These are phyloP conservation scores for Argya squamiceps DNA, from an alignment of 2,797 vertebrate genomes.

Conservation along the genomic window DNA sequence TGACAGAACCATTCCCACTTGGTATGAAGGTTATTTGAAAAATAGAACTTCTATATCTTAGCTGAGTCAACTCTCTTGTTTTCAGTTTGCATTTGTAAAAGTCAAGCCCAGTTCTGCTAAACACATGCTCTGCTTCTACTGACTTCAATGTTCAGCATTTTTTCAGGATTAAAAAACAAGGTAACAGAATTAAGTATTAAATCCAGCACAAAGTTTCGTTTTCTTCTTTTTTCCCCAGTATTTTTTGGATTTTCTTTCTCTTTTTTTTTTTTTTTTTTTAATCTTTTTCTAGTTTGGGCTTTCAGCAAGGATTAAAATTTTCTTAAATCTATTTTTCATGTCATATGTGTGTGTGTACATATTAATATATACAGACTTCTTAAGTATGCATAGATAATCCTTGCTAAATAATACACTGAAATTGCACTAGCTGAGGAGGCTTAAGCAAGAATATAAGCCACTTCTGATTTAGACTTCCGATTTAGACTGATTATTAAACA, in stretches of 20 bases:
- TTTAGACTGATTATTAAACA: too few species aligned
- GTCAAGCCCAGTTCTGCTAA: neutral
- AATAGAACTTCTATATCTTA: neutral
- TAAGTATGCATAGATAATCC: neutral
- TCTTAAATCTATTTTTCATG: neutral
- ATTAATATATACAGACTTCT: neutral
- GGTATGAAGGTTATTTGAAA: constrained; percentile 29
- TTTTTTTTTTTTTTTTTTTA: neutral
- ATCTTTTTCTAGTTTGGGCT: neutral
- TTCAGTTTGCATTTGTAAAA: neutral
- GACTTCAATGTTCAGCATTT: neutral
- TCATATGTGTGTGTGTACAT: too few species aligned
- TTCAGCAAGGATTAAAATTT: neutral
- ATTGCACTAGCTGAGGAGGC: neutral
- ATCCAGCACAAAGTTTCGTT: fast-evolving
- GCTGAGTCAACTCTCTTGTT: neutral
- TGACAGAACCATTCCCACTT: constrained; percentile 23
- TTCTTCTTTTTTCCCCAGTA: too few species aligned
- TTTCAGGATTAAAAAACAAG: neutral
- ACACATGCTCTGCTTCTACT: neutral
- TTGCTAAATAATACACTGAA: neutral
- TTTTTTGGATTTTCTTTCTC: neutral
- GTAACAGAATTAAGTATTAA: neutral
- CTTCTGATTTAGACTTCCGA: neutral
- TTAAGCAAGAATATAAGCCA: neutral